Evolutionary conservation across 2,113 vertebrate species (phyloP).

Genomic region (Ammodytes dubius): DNA sequence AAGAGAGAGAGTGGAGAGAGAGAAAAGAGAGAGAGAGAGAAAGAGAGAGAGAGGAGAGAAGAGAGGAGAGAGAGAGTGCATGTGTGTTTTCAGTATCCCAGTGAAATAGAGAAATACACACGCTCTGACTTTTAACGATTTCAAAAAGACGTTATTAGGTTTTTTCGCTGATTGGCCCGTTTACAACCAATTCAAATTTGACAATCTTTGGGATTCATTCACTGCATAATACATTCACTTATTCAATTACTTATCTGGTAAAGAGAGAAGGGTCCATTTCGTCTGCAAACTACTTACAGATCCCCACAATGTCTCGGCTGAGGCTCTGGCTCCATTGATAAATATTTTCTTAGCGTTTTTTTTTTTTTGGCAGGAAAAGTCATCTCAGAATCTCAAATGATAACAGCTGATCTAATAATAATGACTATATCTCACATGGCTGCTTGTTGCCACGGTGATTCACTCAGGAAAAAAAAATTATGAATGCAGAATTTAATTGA

Average conservation of each 20-base stretch:
- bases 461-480: conserved; percentile 12
- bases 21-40: too few relatives aligned
- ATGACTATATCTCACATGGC: conserved; percentile 41
- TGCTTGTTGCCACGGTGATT: conserved; percentile 38
- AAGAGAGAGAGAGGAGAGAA: too few relatives aligned
- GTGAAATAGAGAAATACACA: conserved; percentile 27
- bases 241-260: background rate
- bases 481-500: conserved; percentile 62
- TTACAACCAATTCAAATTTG: conserved; percentile 37
- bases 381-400: conserved; percentile 51
- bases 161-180: conserved; percentile 13
- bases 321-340: conserved; percentile 5
- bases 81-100: conserved; percentile 39
- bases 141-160: conserved; percentile 29
- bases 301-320: background rate
- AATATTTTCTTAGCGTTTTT: conserved; percentile 28
- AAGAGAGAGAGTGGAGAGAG: too few relatives aligned
- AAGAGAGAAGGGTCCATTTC: background rate
- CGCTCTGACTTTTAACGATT: conserved; percentile 47
- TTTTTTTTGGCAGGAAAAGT: conserved; percentile 22
- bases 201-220: conserved; percentile 27
- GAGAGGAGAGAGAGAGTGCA: too few relatives aligned
- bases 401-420: conserved; percentile 54
- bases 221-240: background rate
- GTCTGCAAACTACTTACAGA: conserved; percentile 3